phyloP scores from a whole-genome alignment of 2,888 invertebrate genomes.

The Blera fallax region DNA sequence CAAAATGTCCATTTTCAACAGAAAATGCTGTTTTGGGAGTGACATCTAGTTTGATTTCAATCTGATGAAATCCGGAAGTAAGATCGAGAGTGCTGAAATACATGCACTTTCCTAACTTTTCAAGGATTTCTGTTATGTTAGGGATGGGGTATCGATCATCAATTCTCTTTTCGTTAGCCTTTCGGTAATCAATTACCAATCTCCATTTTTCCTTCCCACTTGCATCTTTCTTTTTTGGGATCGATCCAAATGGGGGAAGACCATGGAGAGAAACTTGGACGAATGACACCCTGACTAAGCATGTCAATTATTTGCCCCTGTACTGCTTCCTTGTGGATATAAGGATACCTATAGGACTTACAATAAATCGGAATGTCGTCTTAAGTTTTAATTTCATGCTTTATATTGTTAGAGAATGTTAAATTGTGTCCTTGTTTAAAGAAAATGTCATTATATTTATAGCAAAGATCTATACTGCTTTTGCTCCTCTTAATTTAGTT shows the following conservation, averaged over 20 bases:
- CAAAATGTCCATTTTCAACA: too few species aligned
- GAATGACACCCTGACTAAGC: not conserved
- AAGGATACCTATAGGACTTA: slow-evolving; percentile 73
- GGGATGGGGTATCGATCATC: not conserved
- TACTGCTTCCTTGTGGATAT: slow-evolving; percentile 74
- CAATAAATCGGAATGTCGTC: too few species aligned
- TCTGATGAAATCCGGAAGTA: slow-evolving; percentile 76
- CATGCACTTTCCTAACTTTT: slow-evolving; percentile 76
- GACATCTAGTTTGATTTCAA: slow-evolving; percentile 73
- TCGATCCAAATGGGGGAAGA: slow-evolving; percentile 12
- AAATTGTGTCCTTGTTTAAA: not conserved
- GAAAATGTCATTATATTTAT: slow-evolving; percentile 33
- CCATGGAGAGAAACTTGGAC: slow-evolving; percentile 14
- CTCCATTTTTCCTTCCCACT: slow-evolving; percentile 29
- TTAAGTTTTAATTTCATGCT: slow-evolving; percentile 47
- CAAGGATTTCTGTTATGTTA: slow-evolving; percentile 20
- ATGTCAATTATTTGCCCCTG: not conserved
- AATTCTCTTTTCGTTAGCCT: slow-evolving; percentile 42
- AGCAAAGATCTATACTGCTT: slow-evolving; percentile 13
- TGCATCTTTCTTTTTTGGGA: not conserved
- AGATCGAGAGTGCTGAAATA: slow-evolving; percentile 63
- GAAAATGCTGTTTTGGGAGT: slow-evolving; percentile 60
- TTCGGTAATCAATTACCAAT: slow-evolving; percentile 17
- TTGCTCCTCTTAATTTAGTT: not conserved
- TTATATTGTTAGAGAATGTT: slow-evolving; percentile 51